Conservation (phyloP, 2,888 invertebrate species). For the Elegia similella region DNA sequence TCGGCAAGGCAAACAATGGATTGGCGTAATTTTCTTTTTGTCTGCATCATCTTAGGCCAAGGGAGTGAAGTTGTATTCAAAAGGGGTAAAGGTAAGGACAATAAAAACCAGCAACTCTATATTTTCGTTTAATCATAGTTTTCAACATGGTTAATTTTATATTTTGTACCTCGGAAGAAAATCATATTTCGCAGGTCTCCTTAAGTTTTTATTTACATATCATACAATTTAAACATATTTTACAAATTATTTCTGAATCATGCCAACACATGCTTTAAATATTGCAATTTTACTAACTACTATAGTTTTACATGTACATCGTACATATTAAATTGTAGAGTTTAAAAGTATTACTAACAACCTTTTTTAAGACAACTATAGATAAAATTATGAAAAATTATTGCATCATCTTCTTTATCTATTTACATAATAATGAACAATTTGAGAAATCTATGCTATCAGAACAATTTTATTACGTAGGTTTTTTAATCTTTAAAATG, state of each 20-base stretch:
- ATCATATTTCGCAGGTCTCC: slow-evolving; percentile 78
- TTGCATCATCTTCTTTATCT: slow-evolving; percentile 62
- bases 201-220: slow-evolving; percentile 78
- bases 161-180: slow-evolving; percentile 81
- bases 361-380: slow-evolving; percentile 56
- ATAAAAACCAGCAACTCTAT: slow-evolving; percentile 52
- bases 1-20: too few relatives aligned
- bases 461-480: slow-evolving; percentile 36
- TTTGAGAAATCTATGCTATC: slow-evolving; percentile 45
- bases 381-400: slow-evolving; percentile 74
- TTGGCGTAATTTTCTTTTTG: too few relatives aligned
- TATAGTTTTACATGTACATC: slow-evolving; percentile 72
- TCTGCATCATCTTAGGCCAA: too few relatives aligned
- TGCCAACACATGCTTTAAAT: slow-evolving; percentile 57
- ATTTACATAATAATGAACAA: slow-evolving; percentile 60
- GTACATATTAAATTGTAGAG: slow-evolving; percentile 61
- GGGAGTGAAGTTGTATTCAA: too few relatives aligned
- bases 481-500: slow-evolving; percentile 44
- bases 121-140: slow-evolving; percentile 78
- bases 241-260: slow-evolving; percentile 57
- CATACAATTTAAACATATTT: slow-evolving; percentile 71
- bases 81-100: slow-evolving; percentile 6
- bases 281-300: slow-evolving; percentile 72
- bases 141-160: slow-evolving; percentile 79
- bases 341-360: slow-evolving; percentile 63